Conservation (phyloP, 2,113 vertebrate species). For the Psophia crepitans region DNA sequence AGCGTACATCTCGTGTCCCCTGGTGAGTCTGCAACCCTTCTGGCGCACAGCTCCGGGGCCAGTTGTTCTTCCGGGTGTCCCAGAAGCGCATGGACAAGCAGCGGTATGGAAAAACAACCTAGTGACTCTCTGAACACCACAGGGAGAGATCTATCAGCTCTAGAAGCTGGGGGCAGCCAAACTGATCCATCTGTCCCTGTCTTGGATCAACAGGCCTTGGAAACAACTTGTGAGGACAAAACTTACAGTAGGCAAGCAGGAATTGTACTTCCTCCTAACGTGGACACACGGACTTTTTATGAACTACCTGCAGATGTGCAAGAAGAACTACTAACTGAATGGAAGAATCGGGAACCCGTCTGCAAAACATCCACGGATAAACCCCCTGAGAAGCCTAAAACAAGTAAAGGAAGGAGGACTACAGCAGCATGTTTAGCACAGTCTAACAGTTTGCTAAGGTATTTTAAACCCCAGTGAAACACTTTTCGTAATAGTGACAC, state of each 20-base stretch:
- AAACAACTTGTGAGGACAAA: not conserved
- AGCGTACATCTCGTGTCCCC: not conserved
- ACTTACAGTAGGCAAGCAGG: not conserved
- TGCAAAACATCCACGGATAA: slow-evolving; percentile 57
- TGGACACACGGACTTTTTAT: slow-evolving; percentile 83
- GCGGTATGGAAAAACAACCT: not conserved
- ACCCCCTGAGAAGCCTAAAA: not conserved
- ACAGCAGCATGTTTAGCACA: slow-evolving; percentile 6
- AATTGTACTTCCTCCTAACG: slow-evolving; percentile 67
- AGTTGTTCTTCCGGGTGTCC: not conserved
- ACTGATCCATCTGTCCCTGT: no score
- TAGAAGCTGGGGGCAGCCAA: not conserved
- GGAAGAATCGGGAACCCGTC: slow-evolving; percentile 71
- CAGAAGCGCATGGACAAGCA: not conserved
- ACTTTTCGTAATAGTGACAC: not conserved
- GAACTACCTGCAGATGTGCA: slow-evolving; percentile 84
- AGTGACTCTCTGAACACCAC: not conserved
- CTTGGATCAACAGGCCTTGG: not conserved
- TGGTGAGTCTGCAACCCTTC: not conserved
- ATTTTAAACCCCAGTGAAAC: slow-evolving; percentile 75
- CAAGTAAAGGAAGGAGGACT: slow-evolving; percentile 55
- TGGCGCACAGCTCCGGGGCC: not conserved
- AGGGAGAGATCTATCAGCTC: not conserved
- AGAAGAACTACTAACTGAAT: slow-evolving; percentile 79
- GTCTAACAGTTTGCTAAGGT: slow-evolving; percentile 76